Evolutionary conservation across 2,113 vertebrate genomes (phyloP).

Genomic region (Piliocolobus tephrosceles): DNA sequence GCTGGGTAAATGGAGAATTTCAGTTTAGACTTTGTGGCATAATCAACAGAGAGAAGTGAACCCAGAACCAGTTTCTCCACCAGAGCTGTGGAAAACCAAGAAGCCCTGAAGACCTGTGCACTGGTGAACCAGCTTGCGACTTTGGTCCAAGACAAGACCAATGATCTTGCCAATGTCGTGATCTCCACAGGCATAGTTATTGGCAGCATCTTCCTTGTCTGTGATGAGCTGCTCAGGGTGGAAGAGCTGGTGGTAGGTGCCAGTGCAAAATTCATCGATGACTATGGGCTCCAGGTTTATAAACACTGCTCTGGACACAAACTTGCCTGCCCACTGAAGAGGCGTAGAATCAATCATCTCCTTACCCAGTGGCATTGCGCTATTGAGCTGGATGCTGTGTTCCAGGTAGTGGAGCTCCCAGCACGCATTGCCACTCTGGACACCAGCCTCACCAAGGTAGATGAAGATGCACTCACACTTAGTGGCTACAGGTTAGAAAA

Average conservation of each 20-base stretch:
- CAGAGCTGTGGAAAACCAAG: not conserved
- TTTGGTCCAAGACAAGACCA: not conserved
- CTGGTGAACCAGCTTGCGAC: not conserved
- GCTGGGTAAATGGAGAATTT: not conserved
- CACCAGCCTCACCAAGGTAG: not conserved
- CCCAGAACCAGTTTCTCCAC: not conserved
- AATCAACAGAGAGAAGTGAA: not conserved
- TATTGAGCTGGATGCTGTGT: no score
- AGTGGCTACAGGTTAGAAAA: not conserved
- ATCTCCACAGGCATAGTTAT: not conserved
- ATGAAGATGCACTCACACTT: not conserved
- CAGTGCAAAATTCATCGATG: no score
- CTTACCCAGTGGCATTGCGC: not conserved
- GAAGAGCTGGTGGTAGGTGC: not conserved
- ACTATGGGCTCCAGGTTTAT: no score
- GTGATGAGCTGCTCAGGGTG: not conserved
- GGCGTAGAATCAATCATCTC: not conserved
- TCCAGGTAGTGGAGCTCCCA: not conserved
- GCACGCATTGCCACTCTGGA: not conserved
- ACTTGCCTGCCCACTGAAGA: not conserved
- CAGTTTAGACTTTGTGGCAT: not conserved
- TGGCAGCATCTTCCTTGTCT: not conserved
- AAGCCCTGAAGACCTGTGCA: not conserved
- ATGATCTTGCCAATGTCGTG: not conserved
- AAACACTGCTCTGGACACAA: no score